Evolutionary conservation across 1,140 invertebrate species (phyloP).

Genomic region (Harpegnathos saltator): DNA sequence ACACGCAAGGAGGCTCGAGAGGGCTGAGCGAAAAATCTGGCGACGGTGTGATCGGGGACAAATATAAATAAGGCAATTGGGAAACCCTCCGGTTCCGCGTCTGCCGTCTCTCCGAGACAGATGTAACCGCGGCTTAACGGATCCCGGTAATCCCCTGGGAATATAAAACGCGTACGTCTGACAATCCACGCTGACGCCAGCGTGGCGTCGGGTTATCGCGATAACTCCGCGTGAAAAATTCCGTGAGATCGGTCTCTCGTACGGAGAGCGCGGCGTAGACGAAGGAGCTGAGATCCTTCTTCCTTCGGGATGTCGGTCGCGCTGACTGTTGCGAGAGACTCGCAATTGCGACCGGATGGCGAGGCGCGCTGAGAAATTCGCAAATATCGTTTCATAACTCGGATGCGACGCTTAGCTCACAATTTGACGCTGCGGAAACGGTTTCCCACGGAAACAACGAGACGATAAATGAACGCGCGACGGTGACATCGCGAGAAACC

Average conservation of each 20-base stretch:
- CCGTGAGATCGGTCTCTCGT: conserved; percentile 72
- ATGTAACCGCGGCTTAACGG: conserved; percentile 77
- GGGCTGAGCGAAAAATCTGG: conserved; percentile 62
- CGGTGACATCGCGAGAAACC: conserved; percentile 65
- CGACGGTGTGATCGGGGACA: conserved; percentile 79
- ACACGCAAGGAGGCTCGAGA: not conserved
- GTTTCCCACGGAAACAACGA: conserved; percentile 38
- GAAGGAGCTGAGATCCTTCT: conserved; percentile 23
- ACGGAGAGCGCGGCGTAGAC: not conserved
- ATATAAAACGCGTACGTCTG: conserved; percentile 64
- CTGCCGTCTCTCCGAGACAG: conserved; percentile 58
- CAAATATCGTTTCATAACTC: conserved; percentile 5
- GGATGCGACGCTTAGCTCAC: conserved; percentile 19
- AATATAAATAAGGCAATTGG: conserved; percentile 84
- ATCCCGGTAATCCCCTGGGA: conserved; percentile 73
- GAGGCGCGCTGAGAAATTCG: no score
- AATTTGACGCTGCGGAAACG: conserved; percentile 49
- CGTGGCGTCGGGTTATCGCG: conserved; percentile 64
- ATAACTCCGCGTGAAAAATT: conserved; percentile 79
- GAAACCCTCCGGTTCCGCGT: conserved; percentile 46
- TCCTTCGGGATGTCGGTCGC: not conserved
- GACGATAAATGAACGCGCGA: conserved; percentile 69
- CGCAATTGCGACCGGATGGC: not conserved
- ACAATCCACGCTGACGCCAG: conserved; percentile 53
- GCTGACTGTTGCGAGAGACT: not conserved